phyloP scores from a whole-genome alignment of 2,888 invertebrate species.

The Aethes cnicana region DNA sequence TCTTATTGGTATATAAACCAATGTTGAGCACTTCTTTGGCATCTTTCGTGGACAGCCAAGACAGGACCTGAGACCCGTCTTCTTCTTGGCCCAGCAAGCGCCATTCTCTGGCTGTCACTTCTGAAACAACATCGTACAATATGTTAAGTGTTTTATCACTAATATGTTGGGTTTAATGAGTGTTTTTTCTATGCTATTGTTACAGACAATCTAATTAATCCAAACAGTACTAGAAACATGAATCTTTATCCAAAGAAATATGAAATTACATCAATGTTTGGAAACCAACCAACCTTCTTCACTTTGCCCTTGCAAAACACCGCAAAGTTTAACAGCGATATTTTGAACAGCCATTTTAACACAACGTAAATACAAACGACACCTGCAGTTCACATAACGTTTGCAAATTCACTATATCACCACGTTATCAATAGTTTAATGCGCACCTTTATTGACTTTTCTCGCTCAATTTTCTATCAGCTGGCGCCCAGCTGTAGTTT shows the following conservation, averaged over 20 bases:
- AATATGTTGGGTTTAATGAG: too few relatives aligned
- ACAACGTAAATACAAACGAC: slow-evolving; percentile 36
- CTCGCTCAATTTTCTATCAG: slow-evolving; percentile 74
- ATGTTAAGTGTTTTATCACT: background rate
- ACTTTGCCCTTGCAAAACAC: slow-evolving; percentile 73
- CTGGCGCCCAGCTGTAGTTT: slow-evolving; percentile 77
- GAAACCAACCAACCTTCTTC: slow-evolving; percentile 65
- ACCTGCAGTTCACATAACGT: slow-evolving; percentile 47
- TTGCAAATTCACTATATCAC: slow-evolving; percentile 42
- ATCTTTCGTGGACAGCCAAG: slow-evolving; percentile 81
- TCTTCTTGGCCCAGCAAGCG: slow-evolving; percentile 91
- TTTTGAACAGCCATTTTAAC: slow-evolving; percentile 72
- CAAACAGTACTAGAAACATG: too few relatives aligned
- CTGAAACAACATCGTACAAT: slow-evolving; percentile 56
- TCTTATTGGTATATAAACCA: slow-evolving; percentile 84
- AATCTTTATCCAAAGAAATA: background rate
- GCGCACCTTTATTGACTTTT: slow-evolving; percentile 68
- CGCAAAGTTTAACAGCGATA: slow-evolving; percentile 83
- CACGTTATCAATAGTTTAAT: slow-evolving; percentile 53
- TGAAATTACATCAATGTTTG: background rate
- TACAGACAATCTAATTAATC: too few relatives aligned
- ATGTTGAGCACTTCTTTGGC: slow-evolving; percentile 67
- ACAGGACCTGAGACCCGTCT: slow-evolving; percentile 87
- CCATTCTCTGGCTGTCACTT: slow-evolving; percentile 87
- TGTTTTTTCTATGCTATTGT: too few relatives aligned